Evolutionary conservation across 2,113 vertebrate genomes (phyloP).

Genomic region (Anarhynchus alexandrinus): DNA sequence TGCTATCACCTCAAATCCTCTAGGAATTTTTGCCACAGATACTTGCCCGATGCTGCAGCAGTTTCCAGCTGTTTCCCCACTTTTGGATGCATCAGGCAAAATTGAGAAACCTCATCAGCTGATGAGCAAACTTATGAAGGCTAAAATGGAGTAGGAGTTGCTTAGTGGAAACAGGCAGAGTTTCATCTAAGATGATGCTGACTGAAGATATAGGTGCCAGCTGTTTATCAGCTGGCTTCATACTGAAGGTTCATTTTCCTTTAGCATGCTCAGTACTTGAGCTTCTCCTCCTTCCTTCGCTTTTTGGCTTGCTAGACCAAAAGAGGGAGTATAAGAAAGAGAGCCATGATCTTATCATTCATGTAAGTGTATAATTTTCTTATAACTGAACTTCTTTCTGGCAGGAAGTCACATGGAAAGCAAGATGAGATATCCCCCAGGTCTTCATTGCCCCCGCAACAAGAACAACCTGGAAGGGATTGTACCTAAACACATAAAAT

Average conservation of each 20-base stretch:
- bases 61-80: neutral
- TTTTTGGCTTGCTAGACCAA: neutral
- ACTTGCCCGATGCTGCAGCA: constrained; percentile 17
- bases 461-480: neutral
- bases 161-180: neutral
- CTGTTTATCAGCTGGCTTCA: neutral
- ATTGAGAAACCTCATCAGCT: neutral
- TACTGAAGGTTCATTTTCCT: neutral
- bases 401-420: neutral
- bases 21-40: constrained; percentile 28
- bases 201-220: neutral
- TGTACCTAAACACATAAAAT: neutral
- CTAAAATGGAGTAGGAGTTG: neutral
- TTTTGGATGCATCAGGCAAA: neutral
- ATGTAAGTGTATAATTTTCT: neutral
- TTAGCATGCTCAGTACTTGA: neutral
- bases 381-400: neutral
- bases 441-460: neutral
- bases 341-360: neutral
- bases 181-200: neutral
- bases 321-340: neutral
- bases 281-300: neutral
- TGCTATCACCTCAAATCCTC: neutral
- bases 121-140: neutral
- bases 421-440: neutral